Conservation (phyloP, 2,888 invertebrate species). For the Tetrapedia diversipes region DNA sequence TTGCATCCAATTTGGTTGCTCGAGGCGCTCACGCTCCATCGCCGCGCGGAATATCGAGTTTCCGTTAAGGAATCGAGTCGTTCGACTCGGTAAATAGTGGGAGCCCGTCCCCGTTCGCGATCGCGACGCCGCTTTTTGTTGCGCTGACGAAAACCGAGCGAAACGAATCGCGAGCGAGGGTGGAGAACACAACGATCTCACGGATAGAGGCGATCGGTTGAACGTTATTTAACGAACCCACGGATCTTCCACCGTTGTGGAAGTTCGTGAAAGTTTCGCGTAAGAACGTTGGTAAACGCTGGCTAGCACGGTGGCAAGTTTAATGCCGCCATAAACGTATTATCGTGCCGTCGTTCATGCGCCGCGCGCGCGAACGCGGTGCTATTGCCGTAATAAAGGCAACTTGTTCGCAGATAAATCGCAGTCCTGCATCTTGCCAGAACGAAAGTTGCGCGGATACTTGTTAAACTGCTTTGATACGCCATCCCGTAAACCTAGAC, state of each 20-base stretch:
- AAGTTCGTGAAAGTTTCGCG: constrained; percentile 22
- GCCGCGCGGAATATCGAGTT: constrained; percentile 41
- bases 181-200: too few relatives aligned
- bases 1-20: constrained; percentile 48
- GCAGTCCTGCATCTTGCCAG: constrained; percentile 39
- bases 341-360: constrained; percentile 61
- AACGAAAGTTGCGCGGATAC: constrained; percentile 41
- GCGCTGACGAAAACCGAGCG: too few relatives aligned
- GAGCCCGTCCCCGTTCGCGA: too few relatives aligned
- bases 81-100: constrained; percentile 21
- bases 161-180: too few relatives aligned
- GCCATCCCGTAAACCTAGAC: background rate
- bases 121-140: background rate
- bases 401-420: constrained; percentile 55
- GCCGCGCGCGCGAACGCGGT: too few relatives aligned
- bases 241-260: constrained; percentile 18
- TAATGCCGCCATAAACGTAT: constrained; percentile 69
- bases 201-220: constrained; percentile 40
- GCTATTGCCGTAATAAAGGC: constrained; percentile 58
- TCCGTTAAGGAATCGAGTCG: constrained; percentile 51
- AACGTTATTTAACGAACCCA: constrained; percentile 50
- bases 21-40: constrained; percentile 17
- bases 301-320: constrained; percentile 57
- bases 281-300: constrained; percentile 58
- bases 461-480: constrained; percentile 43